These are phyloP conservation scores for Noctua janthina DNA, from an alignment of 2,888 invertebrate species.

Conservation along the genomic window DNA sequence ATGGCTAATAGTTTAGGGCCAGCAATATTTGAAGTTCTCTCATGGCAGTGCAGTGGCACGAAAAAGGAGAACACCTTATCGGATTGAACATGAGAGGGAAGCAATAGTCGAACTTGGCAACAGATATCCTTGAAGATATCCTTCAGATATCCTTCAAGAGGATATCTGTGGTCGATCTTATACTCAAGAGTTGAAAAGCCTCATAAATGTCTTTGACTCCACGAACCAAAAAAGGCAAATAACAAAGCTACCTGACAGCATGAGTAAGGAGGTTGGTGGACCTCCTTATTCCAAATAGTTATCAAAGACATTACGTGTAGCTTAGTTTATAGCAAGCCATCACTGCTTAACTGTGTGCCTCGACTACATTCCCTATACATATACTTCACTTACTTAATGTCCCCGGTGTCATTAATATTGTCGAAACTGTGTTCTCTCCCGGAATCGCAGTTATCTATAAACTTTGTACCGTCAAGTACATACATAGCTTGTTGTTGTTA, in stretches of 20 bases:
- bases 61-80: background rate
- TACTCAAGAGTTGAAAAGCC: background rate
- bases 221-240: background rate
- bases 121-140: background rate
- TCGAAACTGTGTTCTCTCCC: conserved; percentile 33
- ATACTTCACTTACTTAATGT: background rate
- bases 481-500: background rate
- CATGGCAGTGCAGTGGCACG: background rate
- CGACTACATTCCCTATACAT: background rate
- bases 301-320: background rate
- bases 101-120: background rate
- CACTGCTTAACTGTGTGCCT: background rate
- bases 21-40: background rate
- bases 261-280: background rate
- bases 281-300: background rate
- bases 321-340: background rate
- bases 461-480: conserved; percentile 55
- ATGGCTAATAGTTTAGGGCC: background rate
- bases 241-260: background rate
- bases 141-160: too few species aligned
- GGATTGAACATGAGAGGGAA: background rate
- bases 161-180: background rate
- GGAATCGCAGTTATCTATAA: conserved; percentile 57
- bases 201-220: too few species aligned
- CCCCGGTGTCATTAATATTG: background rate